Conservation (phyloP, 2,888 invertebrate species). For the Oligia latruncula region DNA sequence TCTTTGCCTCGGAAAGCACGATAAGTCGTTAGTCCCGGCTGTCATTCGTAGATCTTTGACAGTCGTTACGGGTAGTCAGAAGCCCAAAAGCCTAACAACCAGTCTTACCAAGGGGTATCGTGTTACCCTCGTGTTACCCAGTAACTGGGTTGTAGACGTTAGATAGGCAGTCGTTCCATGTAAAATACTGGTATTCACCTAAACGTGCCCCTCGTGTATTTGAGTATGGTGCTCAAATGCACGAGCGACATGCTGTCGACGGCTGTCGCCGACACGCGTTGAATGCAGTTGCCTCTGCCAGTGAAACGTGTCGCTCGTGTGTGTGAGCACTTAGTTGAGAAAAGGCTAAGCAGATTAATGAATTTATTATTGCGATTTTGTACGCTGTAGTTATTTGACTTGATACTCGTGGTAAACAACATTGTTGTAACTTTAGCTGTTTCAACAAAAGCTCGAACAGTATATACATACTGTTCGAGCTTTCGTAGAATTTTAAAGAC, state of each 20-base stretch:
- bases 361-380: constrained; percentile 37
- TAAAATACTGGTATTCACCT: background rate
- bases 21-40: background rate
- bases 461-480: background rate
- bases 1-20: background rate
- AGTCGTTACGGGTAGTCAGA: background rate
- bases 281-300: background rate
- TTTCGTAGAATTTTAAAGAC: constrained; percentile 21
- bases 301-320: background rate
- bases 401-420: constrained; percentile 34
- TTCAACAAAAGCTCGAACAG: constrained; percentile 33
- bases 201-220: too few species aligned
- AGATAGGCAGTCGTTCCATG: background rate
- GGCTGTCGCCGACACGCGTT: background rate
- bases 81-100: background rate
- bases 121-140: background rate
- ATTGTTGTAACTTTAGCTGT: constrained; percentile 34
- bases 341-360: background rate
- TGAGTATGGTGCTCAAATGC: too few species aligned
- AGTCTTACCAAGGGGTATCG: background rate
- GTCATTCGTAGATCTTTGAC: background rate
- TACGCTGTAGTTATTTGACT: constrained; percentile 33
- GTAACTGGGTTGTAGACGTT: background rate
- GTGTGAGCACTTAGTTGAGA: background rate
- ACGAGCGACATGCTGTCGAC: background rate